These are phyloP conservation scores for Eupithecia inturbata DNA, from an alignment of 2,888 invertebrate genomes.

Conservation along the genomic window DNA sequence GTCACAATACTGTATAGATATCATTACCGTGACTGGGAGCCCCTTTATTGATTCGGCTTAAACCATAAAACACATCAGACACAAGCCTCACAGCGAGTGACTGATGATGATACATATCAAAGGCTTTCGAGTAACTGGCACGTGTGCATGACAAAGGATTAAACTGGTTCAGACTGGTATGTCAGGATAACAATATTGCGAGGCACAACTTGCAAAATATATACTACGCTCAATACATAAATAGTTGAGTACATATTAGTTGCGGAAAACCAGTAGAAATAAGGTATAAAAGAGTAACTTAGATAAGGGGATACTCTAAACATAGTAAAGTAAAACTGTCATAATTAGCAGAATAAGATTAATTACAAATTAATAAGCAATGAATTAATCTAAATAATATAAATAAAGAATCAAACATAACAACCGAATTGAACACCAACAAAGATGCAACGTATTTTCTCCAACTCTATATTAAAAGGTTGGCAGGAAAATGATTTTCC, in stretches of 20 bases:
- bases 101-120: slow-evolving; percentile 33
- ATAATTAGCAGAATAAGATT: too few relatives aligned
- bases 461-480: slow-evolving; percentile 64
- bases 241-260: background rate
- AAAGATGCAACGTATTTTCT: background rate
- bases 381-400: too few relatives aligned
- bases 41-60: background rate
- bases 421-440: background rate
- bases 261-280: background rate
- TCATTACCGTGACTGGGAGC: too few relatives aligned
- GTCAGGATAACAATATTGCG: slow-evolving; percentile 10
- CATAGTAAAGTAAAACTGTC: background rate
- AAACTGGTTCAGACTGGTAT: slow-evolving; percentile 21
- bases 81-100: slow-evolving; percentile 24
- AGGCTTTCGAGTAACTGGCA: slow-evolving; percentile 23
- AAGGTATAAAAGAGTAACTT: background rate
- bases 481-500: slow-evolving; percentile 76
- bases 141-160: slow-evolving; percentile 25
- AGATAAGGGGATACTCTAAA: background rate
- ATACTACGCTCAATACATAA: background rate
- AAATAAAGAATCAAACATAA: background rate
- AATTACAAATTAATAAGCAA: background rate
- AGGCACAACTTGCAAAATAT: slow-evolving; percentile 5
- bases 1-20: too few relatives aligned
- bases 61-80: slow-evolving; percentile 9